Evolutionary conservation across 2,888 invertebrate genomes (phyloP), one percentile per base, ranked within the genome.

Genomic region (Noctua pronuba): DNA sequence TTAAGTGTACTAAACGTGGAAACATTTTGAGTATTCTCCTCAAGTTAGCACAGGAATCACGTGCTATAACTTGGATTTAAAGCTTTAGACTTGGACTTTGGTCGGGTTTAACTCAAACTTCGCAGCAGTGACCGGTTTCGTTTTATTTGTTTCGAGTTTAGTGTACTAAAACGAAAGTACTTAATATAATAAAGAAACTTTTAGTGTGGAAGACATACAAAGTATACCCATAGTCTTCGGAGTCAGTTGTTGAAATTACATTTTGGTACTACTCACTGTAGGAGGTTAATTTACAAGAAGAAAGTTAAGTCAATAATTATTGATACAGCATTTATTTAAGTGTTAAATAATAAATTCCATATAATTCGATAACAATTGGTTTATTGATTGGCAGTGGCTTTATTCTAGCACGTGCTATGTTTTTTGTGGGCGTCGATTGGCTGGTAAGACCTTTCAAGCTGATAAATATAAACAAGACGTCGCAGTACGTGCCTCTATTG

Each of bases 381-480:
- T 35, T 60, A 80, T 80, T 66, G 80, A 80, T 60, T 60, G 35
- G 28, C 18, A 68, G 79, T 74, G 44, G 68, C 52, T 83, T 65
- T 75, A 55, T 46, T 79, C 65, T 18, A 75, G 10, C 60, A 73
- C 70, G 35, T 79, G 79, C 72, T 76, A 70, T 38, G 71, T 69
- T 84, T 79, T 85, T 88, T 89, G 84, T 90, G 85, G 88, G 83
- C 82, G 60, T 49, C 46, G 82, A 84, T 83, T 79, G 78, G 75
- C 70, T 84, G 80, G 79, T 75, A 62, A 72, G 77, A 85, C 80
- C 73, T 84, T 84, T 78, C 60, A 72, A 49, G 71, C 82, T 85
- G 79, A 92, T 94, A 92, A 92, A 93, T 94, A 94, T 94, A 93
- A 91, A 93, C 88, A 87, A 90, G 90, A 86, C 89, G 90, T 90